phyloP scores from a whole-genome alignment of 2,888 invertebrate species.

The Acanthosepion lycidas region DNA sequence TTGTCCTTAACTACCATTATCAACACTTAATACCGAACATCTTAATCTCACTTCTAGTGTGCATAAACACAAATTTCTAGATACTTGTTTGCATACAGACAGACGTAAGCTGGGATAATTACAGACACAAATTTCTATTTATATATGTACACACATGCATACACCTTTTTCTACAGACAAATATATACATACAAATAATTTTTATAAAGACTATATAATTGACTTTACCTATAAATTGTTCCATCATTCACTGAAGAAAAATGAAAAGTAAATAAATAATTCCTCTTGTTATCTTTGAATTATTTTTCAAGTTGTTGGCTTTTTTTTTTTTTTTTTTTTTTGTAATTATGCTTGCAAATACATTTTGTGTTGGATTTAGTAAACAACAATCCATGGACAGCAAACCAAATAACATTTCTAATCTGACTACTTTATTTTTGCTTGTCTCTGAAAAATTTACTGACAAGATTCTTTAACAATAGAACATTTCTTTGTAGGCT shows the following conservation, averaged over 20 bases:
- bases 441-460: no score
- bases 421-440: no score
- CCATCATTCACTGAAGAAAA: neutral
- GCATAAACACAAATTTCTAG: neutral
- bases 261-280: neutral
- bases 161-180: neutral
- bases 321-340: neutral
- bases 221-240: neutral
- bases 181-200: neutral
- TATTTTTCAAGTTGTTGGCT: neutral
- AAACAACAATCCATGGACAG: no score
- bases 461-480: no score
- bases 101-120: neutral
- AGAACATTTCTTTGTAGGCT: no score
- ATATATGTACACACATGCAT: neutral
- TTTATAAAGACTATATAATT: conserved; percentile 21
- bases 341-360: no score
- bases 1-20: neutral
- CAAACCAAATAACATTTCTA: no score
- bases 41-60: neutral
- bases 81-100: neutral
- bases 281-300: neutral
- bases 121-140: neutral
- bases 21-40: neutral
- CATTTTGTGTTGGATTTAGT: no score